Evolutionary conservation across 2,113 vertebrate genomes (phyloP).

Genomic region (Hiodon tergisus): DNA sequence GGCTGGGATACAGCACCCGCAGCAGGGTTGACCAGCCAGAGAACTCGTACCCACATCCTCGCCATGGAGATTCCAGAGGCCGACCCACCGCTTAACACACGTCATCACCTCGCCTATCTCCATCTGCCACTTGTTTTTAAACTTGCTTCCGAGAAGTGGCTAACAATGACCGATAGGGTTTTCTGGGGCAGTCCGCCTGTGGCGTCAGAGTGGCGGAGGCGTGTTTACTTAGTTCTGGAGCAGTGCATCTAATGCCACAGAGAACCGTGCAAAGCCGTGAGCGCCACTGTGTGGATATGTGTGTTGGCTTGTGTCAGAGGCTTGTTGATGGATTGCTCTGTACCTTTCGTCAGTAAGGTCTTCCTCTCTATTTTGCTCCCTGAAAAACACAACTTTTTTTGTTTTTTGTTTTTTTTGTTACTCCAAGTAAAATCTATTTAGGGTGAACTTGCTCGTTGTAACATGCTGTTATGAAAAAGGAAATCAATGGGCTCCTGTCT

Average conservation of each 20-base stretch:
- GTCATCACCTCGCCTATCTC: background rate
- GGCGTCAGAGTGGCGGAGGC: background rate
- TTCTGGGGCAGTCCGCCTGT: background rate
- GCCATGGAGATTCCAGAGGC: slow-evolving; percentile 10
- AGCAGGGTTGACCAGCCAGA: background rate
- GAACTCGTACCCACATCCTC: slow-evolving; percentile 2
- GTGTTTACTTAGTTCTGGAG: background rate
- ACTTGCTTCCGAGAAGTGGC: background rate
- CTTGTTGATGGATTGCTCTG: no score
- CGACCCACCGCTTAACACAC: background rate
- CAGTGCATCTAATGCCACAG: no score
- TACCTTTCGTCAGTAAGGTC: no score
- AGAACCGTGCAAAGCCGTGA: background rate
- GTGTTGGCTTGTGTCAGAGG: background rate
- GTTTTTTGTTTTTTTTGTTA: no score
- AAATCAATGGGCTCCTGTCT: no score
- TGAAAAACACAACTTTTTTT: no score
- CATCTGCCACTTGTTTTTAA: background rate
- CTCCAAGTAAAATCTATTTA: no score
- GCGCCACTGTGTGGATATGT: no score
- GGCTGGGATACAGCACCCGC: background rate
- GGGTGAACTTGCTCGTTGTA: no score
- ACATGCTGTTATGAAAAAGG: no score
- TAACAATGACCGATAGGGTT: no score
- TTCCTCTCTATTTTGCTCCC: no score